phyloP scores from a whole-genome alignment of 2,888 invertebrate genomes.

The Oscheius sp. region DNA sequence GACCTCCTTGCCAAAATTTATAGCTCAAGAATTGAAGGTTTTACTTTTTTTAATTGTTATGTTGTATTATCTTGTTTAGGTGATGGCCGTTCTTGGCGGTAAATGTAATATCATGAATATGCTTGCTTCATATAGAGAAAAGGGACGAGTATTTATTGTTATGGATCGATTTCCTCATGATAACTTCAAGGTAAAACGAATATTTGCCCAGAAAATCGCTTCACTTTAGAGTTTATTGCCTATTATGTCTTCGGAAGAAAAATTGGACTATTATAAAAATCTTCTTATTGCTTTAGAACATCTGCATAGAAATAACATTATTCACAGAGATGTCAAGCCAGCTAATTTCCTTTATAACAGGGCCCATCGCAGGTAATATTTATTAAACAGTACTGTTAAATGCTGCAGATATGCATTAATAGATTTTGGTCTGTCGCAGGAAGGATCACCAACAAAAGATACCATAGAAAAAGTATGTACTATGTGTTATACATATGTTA shows the following conservation, averaged over 20 bases:
- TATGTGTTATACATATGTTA: background rate
- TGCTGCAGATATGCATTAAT: constrained; percentile 80
- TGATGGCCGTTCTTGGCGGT: constrained; percentile 28
- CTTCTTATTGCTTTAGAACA: constrained; percentile 83
- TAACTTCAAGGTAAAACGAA: constrained; percentile 80
- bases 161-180: constrained; percentile 90
- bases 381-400: background rate
- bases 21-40: constrained; percentile 37
- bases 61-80: constrained; percentile 26
- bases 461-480: background rate
- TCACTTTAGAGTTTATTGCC: constrained; percentile 32
- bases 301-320: constrained; percentile 86
- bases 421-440: constrained; percentile 90
- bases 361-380: constrained; percentile 66
- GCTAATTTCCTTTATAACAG: constrained; percentile 90
- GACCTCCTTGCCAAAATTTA: constrained; percentile 38
- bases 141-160: constrained; percentile 86
- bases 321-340: constrained; percentile 90
- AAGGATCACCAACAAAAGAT: constrained; percentile 1
- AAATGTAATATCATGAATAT: constrained; percentile 32
- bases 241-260: constrained; percentile 76
- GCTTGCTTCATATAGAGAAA: constrained; percentile 47
- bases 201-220: background rate
- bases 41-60: background rate
- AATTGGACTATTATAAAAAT: constrained; percentile 84